phyloP scores from a whole-genome alignment of 2,888 invertebrate genomes.

The Cremastinae sp. region DNA sequence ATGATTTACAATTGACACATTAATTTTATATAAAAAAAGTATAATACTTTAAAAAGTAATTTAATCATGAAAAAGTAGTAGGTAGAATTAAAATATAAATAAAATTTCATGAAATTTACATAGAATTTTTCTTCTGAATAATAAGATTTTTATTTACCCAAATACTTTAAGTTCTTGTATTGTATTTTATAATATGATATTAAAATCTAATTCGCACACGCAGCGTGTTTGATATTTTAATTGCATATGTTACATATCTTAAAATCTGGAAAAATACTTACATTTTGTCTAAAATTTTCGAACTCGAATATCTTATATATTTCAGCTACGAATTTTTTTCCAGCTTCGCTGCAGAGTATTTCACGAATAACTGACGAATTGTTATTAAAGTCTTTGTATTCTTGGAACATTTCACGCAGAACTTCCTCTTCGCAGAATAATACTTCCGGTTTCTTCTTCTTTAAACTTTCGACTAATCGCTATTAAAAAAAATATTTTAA shows the following conservation, averaged over 20 bases:
- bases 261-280: slow-evolving; percentile 59
- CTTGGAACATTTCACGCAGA: slow-evolving; percentile 69
- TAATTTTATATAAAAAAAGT: neutral
- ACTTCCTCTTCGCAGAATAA: slow-evolving; percentile 68
- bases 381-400: slow-evolving; percentile 61
- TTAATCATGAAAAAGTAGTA: too few relatives aligned
- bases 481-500: slow-evolving; percentile 45
- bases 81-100: too few relatives aligned
- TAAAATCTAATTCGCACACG: too few relatives aligned
- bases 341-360: slow-evolving; percentile 70
- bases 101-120: too few relatives aligned
- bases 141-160: too few relatives aligned
- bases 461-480: slow-evolving; percentile 64
- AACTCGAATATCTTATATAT: slow-evolving; percentile 71
- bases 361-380: slow-evolving; percentile 60
- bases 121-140: too few relatives aligned
- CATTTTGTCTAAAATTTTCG: slow-evolving; percentile 67
- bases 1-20: neutral
- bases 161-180: too few relatives aligned
- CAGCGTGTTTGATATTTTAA: too few relatives aligned
- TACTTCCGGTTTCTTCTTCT: slow-evolving; percentile 59
- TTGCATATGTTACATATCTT: too few relatives aligned
- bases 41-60: too few relatives aligned
- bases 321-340: slow-evolving; percentile 70
- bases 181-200: too few relatives aligned